Percentiles rank a stretch among this genome's conserved stretches.
These are phyloP conservation scores for Rhynchotus rufescens DNA, from an alignment of 2,797 vertebrate genomes.

Conservation along the genomic window DNA sequence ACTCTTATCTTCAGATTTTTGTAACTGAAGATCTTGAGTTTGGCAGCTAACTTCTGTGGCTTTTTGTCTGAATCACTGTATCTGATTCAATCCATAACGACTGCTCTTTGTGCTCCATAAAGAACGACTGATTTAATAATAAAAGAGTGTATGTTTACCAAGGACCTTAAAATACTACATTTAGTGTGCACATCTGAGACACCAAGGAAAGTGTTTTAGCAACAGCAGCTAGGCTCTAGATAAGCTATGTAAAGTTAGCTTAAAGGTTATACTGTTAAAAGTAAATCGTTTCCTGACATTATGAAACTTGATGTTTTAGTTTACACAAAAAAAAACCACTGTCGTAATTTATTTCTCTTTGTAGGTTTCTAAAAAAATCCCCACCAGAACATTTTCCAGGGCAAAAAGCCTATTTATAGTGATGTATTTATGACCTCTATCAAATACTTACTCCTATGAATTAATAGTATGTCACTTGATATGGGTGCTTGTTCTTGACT, in stretches of 20 bases:
- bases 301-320: background rate
- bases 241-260: conserved; percentile 30
- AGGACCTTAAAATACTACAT: conserved; percentile 31
- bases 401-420: conserved; percentile 29
- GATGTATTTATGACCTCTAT: background rate
- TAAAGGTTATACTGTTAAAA: conserved; percentile 24
- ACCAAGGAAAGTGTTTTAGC: conserved; percentile 17
- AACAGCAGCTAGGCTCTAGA: conserved; percentile 21
- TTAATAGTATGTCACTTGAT: background rate
- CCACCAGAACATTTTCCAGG: background rate
- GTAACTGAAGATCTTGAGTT: background rate
- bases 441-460: background rate
- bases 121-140: background rate
- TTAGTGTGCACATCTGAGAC: background rate
- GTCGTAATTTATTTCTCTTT: background rate
- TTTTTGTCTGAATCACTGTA: background rate
- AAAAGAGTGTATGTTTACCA: background rate
- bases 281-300: conserved; percentile 38
- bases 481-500: background rate
- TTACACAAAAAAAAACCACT: background rate
- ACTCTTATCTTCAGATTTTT: background rate
- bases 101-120: background rate
- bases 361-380: background rate
- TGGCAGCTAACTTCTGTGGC: background rate
- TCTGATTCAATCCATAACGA: background rate